Evolutionary conservation across 2,797 vertebrate species (phyloP), one percentile per base, ranked within the genome.

Genomic region (Danio tinwini): DNA sequence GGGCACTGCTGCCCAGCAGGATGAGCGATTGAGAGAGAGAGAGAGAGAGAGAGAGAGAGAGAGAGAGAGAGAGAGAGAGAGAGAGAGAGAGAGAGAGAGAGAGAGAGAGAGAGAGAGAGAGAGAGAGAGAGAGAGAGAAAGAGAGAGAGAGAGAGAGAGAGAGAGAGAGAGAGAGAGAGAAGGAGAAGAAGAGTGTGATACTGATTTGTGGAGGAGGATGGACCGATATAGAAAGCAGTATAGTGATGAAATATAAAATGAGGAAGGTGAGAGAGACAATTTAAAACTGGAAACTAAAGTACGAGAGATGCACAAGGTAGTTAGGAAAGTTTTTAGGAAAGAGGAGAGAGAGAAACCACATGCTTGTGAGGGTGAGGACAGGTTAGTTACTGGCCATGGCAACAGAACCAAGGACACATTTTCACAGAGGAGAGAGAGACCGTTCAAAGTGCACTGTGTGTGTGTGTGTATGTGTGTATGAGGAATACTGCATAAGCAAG

Each of bases 1-100:
- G 70, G 85, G 85, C 80, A 86, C 83, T 75, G 59, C 82, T 81
- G 82, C 75, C 82, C 79, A 59, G 82, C 84, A 83, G 82, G 78
- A 75, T 82, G 64, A 69, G 68, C 79, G 79, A 72, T 42, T 82
- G 52, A 76, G 72, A 68, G 19, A 64, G 61, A 69, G 52, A 59
- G 19, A 75, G 45, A 17, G 45, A 79, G 42, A 55, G 53, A 52
- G 44, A 19, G 61, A 77, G 55, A 53, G 70, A n/a, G 56, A 70
- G 68, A 82, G 50, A 16, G 42, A n/a, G 19, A 59, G 61, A 69
- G 69, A 61, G 19, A 59, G 61, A 69, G 52, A 59, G 19, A 75
- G 45, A 17, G 45, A 79, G 42, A 55, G 53, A 52, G 44, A 19
- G 61, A 77, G 55, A 53, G 70, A n/a, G 56, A 70, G 68, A 82